Percentiles rank a stretch among this genome's conserved stretches.
phyloP scores from a whole-genome alignment of 2,797 vertebrate species.

The Spinibarbus caldwelli region DNA sequence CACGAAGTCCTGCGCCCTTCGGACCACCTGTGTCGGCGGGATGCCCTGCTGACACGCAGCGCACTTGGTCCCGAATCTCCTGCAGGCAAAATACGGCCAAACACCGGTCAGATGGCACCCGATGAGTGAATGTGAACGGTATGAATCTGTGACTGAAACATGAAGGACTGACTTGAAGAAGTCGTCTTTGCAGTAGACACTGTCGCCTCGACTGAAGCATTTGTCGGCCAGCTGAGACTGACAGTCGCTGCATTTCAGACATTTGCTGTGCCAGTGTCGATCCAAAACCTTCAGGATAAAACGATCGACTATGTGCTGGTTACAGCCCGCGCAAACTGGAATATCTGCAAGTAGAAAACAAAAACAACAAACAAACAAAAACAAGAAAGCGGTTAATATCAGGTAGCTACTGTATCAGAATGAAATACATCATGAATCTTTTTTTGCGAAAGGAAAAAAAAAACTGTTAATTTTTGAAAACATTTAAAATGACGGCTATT shows the following conservation, averaged over 20 bases:
- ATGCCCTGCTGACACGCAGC: conserved; percentile 98
- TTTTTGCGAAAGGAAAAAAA: not conserved
- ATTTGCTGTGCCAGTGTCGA: conserved; percentile 97
- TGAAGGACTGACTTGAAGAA: conserved; percentile 92
- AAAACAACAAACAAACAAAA: too few species aligned
- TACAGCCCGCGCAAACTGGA: conserved; percentile 94
- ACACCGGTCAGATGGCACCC: not conserved
- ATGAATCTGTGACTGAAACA: not conserved
- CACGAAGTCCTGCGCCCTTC: conserved; percentile 95
- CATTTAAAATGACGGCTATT: not conserved
- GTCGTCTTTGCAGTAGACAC: conserved; percentile 97
- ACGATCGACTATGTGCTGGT: conserved; percentile 93
- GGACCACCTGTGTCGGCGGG: conserved; percentile 96
- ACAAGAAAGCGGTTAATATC: conserved; percentile 13
- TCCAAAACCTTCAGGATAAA: conserved; percentile 98
- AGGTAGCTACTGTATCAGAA: not conserved
- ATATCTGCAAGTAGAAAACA: conserved; percentile 82
- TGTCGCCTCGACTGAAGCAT: conserved; percentile 96
- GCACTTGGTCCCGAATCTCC: conserved; percentile 98
- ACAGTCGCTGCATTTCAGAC: conserved; percentile 95
- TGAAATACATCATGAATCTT: not conserved
- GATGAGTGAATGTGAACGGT: not conserved
- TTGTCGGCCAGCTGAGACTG: conserved; percentile 92
- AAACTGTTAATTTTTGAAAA: too few species aligned
- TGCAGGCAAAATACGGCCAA: conserved; percentile 62